Evolutionary conservation across 2,113 vertebrate species (phyloP).

Genomic region (Lichenostomus cassidix): DNA sequence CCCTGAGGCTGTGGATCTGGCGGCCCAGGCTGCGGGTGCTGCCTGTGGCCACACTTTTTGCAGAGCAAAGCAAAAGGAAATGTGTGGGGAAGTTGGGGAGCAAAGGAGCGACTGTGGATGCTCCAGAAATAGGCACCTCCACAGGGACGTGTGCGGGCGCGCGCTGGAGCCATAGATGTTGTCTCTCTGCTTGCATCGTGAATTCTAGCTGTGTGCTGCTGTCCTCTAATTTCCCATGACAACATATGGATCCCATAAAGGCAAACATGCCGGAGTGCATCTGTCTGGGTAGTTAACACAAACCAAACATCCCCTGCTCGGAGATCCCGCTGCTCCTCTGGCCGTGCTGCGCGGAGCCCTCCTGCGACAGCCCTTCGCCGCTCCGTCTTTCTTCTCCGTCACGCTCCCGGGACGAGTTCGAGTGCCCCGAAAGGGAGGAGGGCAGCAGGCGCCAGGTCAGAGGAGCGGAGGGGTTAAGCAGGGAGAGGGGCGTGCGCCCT

Average conservation of each 20-base stretch:
- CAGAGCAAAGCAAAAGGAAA: constrained; percentile 2
- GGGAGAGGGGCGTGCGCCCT: constrained; percentile 40
- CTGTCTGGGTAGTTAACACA: constrained; percentile 76
- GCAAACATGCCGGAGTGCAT: constrained; percentile 77
- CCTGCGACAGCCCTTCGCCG: background rate
- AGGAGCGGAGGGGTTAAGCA: constrained; percentile 56
- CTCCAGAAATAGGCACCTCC: constrained; percentile 9
- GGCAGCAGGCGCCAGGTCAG: background rate
- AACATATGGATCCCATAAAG: constrained; percentile 78
- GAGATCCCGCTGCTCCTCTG: constrained; percentile 23
- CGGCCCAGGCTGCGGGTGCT: constrained; percentile 24
- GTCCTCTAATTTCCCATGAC: constrained; percentile 75
- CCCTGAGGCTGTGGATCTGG: background rate
- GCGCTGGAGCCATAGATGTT: constrained; percentile 15
- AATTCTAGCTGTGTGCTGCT: constrained; percentile 56
- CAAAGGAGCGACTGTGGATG: background rate
- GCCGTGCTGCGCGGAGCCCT: constrained; percentile 23
- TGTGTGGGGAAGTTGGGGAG: constrained; percentile 5
- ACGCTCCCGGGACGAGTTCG: constrained; percentile 16
- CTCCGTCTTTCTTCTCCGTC: constrained; percentile 16
- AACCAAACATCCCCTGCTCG: constrained; percentile 71
- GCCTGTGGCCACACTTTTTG: background rate
- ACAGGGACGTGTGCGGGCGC: background rate
- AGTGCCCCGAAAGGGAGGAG: constrained; percentile 27
- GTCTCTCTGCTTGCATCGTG: background rate